Evolutionary conservation across 2,888 invertebrate genomes (phyloP).

Genomic region (Ectemnius cavifrons): DNA sequence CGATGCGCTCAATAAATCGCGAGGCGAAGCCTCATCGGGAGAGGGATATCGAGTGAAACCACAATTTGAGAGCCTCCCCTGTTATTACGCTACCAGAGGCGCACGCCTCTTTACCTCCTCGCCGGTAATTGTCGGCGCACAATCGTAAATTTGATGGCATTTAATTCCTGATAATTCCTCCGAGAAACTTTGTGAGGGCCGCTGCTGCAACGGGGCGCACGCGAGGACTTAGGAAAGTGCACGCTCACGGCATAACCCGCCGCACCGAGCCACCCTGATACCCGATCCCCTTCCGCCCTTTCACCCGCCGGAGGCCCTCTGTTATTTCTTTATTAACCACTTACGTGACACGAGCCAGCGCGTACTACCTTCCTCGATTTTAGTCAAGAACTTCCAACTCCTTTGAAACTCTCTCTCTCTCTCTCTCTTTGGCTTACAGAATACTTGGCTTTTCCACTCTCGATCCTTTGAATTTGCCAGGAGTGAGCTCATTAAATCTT

Average conservation of each 20-base stretch:
- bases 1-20: constrained; percentile 56
- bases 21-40: constrained; percentile 39
- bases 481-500: too few relatives aligned
- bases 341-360: background rate
- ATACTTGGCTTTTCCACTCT: too few relatives aligned
- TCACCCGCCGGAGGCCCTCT: background rate
- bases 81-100: constrained; percentile 59
- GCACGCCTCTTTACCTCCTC: constrained; percentile 43
- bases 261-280: background rate
- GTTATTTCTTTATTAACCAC: constrained; percentile 10
- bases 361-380: background rate
- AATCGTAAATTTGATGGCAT: constrained; percentile 70
- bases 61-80: constrained; percentile 56
- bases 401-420: too few relatives aligned
- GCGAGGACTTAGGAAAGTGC: constrained; percentile 22
- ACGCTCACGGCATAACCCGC: background rate
- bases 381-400: background rate
- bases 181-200: constrained; percentile 44
- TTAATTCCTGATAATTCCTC: constrained; percentile 70
- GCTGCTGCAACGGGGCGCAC: constrained; percentile 21
- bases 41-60: constrained; percentile 57
- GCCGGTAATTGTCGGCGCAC: constrained; percentile 57
- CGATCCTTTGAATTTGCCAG: too few relatives aligned
- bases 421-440: too few relatives aligned
- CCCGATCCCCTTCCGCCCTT: background rate